phyloP scores from a whole-genome alignment of 2,888 invertebrate genomes.

The Cordilura impudica region DNA sequence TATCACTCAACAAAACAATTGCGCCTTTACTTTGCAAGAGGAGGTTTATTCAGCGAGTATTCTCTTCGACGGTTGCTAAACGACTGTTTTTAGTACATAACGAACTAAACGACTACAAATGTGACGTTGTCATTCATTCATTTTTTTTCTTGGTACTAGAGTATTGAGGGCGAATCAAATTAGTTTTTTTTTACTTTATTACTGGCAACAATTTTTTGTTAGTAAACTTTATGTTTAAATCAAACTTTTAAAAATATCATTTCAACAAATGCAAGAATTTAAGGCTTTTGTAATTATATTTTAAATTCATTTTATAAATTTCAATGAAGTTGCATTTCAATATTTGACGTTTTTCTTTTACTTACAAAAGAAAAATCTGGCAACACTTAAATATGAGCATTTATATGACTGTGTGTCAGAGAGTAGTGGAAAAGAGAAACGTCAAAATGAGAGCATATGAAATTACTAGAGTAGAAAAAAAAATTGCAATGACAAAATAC shows the following conservation, averaged over 20 bases:
- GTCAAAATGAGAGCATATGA: conserved; percentile 1
- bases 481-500: background rate
- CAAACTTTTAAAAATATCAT: too few species aligned
- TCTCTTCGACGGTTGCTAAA: conserved; percentile 66
- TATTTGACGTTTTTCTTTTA: background rate
- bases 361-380: conserved; percentile 29
- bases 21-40: conserved; percentile 64
- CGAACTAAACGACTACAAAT: conserved; percentile 41
- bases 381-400: background rate
- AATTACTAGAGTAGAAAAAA: background rate
- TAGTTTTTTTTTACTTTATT: background rate
- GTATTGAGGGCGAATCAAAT: background rate
- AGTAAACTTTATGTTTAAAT: too few species aligned
- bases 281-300: too few species aligned
- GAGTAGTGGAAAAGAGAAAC: background rate
- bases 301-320: too few species aligned
- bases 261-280: too few species aligned
- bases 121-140: conserved; percentile 59
- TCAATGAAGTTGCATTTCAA: background rate
- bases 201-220: too few species aligned
- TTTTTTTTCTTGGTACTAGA: conserved; percentile 2
- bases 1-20: conserved; percentile 66
- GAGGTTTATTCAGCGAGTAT: conserved; percentile 50
- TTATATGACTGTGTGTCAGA: background rate
- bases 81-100: conserved; percentile 65